These are phyloP conservation scores for Myotis yumanensis DNA, from an alignment of 2,113 vertebrate genomes.

Conservation along the genomic window DNA sequence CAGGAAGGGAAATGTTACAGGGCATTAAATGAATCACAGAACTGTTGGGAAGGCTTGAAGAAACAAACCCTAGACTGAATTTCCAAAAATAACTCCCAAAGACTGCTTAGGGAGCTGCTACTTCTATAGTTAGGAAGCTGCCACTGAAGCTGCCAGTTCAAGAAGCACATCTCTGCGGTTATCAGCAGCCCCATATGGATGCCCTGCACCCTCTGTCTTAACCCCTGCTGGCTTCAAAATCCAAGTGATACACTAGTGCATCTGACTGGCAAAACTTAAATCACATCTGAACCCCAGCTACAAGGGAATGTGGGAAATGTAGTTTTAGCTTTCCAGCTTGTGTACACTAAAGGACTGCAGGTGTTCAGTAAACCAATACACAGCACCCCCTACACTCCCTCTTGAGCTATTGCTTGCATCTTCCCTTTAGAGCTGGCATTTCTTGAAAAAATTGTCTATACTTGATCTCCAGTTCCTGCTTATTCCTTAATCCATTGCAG, in stretches of 20 bases:
- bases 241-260: background rate
- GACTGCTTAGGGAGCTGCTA: background rate
- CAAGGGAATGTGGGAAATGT: background rate
- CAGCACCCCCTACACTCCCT: background rate
- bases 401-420: background rate
- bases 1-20: background rate
- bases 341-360: background rate
- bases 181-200: background rate
- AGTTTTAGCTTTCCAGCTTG: background rate
- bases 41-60: background rate
- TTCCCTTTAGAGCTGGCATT: background rate
- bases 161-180: background rate
- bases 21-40: background rate
- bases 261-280: slow-evolving; percentile 1
- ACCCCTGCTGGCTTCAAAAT: background rate
- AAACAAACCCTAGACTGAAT: background rate
- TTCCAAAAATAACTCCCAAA: background rate
- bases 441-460: background rate
- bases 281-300: background rate
- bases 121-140: background rate
- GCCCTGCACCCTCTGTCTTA: background rate
- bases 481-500: background rate
- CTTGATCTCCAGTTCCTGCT: background rate
- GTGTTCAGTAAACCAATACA: background rate
- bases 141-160: background rate